These are phyloP conservation scores for Pomacea maculata DNA, from an alignment of 1,140 invertebrate species.

Conservation along the genomic window DNA sequence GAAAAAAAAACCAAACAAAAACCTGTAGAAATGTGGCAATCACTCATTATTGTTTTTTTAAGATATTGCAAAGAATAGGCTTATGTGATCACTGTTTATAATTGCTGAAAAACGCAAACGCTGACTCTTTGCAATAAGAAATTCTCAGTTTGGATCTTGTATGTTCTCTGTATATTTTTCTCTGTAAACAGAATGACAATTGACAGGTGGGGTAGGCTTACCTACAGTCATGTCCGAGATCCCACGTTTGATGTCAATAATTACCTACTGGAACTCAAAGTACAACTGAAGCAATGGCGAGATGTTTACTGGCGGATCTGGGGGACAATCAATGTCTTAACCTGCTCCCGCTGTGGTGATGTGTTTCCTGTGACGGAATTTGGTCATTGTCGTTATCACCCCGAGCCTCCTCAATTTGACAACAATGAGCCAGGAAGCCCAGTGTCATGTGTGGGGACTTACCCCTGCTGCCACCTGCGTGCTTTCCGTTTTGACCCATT, in stretches of 20 bases:
- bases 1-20: too few species aligned
- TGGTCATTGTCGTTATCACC: conserved; percentile 58
- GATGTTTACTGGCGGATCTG: conserved; percentile 93
- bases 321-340: conserved; percentile 70
- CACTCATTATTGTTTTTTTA: too few species aligned
- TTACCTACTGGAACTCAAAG: conserved; percentile 79
- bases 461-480: conserved; percentile 85
- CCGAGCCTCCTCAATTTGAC: conserved; percentile 49
- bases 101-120: too few species aligned
- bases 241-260: conserved; percentile 83
- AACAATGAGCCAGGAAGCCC: conserved; percentile 18
- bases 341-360: conserved; percentile 58
- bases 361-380: conserved; percentile 59
- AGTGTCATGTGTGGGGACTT: conserved; percentile 68
- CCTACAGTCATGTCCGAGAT: conserved; percentile 70
- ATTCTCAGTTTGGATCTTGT: too few species aligned
- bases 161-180: too few species aligned
- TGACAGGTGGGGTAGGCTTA: conserved; percentile 49
- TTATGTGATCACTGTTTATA: too few species aligned
- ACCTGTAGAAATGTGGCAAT: too few species aligned
- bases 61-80: too few species aligned
- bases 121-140: too few species aligned
- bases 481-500: conserved; percentile 80
- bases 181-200: conserved; percentile 52
- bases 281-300: conserved; percentile 84